A percentile compares a stretch with the other conserved stretches of the same genome.
phyloP scores from a whole-genome alignment of 1,140 invertebrate species.

The Sarcophaga bullata region DNA sequence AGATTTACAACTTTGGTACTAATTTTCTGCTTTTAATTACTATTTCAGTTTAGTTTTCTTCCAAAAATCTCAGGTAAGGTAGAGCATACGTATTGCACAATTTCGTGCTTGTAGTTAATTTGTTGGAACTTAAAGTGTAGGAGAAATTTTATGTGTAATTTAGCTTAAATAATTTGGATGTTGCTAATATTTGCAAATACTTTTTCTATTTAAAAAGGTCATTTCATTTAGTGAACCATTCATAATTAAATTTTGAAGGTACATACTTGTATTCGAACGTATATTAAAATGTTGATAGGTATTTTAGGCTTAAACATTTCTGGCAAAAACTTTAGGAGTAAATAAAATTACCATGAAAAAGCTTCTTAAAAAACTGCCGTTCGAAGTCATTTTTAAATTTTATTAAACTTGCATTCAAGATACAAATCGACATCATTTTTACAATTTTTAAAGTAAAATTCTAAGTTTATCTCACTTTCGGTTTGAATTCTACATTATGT shows the following conservation, averaged over 20 bases:
- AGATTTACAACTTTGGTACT: slow-evolving; percentile 22
- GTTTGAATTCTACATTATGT: too few relatives aligned
- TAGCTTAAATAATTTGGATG: neutral
- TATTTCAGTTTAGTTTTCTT: neutral
- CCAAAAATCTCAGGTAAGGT: neutral
- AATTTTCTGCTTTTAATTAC: slow-evolving; percentile 19
- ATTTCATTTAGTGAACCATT: too few relatives aligned
- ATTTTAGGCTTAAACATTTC: neutral
- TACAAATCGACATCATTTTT: too few relatives aligned
- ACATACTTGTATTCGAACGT: neutral
- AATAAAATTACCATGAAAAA: neutral
- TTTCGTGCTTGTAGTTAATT: neutral
- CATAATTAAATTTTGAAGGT: too few relatives aligned
- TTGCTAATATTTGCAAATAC: too few relatives aligned
- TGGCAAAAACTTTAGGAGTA: neutral
- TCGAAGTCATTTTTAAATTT: too few relatives aligned
- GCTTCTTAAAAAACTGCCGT: too few relatives aligned
- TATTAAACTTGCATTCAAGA: too few relatives aligned
- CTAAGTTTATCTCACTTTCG: too few relatives aligned
- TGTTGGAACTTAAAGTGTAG: neutral
- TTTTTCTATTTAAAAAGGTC: too few relatives aligned
- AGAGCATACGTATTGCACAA: neutral
- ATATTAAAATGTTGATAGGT: neutral
- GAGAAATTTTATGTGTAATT: neutral
- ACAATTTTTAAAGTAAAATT: too few relatives aligned